Percentiles rank a stretch among this genome's conserved stretches.
These are phyloP conservation scores for Scomber colias DNA, from an alignment of 2,113 vertebrate genomes.

Conservation along the genomic window DNA sequence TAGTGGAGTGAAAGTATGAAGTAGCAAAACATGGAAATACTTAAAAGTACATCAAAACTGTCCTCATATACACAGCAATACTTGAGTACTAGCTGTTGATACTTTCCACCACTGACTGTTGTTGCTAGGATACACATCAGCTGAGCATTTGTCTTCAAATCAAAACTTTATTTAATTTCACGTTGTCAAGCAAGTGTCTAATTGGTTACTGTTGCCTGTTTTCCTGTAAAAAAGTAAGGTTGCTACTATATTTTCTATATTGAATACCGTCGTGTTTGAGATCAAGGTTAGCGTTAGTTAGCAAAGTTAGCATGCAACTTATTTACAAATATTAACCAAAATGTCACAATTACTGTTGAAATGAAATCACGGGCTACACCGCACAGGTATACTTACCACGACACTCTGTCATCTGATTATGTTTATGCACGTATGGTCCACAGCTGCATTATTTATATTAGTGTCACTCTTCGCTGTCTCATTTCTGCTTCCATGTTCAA, in stretches of 20 bases:
- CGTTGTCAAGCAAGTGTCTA: background rate
- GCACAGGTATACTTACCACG: background rate
- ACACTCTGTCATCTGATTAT: background rate
- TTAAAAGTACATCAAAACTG: too few relatives aligned
- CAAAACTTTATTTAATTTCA: background rate
- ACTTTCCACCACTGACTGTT: too few relatives aligned
- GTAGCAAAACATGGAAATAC: too few relatives aligned
- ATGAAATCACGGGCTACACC: background rate
- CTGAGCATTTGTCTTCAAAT: background rate
- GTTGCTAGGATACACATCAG: background rate
- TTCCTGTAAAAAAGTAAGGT: slow-evolving; percentile 4
- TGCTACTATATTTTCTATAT: background rate
- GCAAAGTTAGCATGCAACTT: background rate
- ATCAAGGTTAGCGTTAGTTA: background rate
- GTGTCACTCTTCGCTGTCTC: background rate
- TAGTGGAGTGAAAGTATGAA: too few relatives aligned
- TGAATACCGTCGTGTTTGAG: background rate
- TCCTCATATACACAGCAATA: too few relatives aligned
- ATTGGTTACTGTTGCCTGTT: too few relatives aligned
- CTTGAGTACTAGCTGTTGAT: too few relatives aligned
- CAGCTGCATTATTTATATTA: too few relatives aligned
- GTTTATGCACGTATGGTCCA: background rate
- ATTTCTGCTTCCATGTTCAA: too few relatives aligned
- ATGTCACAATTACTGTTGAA: background rate
- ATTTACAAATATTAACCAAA: background rate